phyloP scores from a whole-genome alignment of 1,140 invertebrate genomes.

The Atopsyche davidsoni region DNA sequence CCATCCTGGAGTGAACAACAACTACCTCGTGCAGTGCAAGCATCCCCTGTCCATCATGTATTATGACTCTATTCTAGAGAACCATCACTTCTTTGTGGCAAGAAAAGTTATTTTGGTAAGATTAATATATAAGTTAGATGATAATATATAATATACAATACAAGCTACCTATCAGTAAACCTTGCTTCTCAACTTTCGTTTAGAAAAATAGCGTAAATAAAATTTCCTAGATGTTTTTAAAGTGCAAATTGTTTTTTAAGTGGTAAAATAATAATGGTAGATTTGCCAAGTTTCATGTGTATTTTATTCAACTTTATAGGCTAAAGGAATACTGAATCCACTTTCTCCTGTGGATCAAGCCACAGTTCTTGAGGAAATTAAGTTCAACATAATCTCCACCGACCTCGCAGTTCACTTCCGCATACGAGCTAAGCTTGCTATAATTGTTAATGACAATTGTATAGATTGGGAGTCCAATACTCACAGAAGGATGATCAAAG shows the following conservation, averaged over 20 bases:
- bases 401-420: conserved; percentile 51
- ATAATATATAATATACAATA: no score
- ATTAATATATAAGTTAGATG: no score
- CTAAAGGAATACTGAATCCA: conserved; percentile 9
- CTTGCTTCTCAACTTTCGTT: no score
- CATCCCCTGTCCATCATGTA: conserved; percentile 48
- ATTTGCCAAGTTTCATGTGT: no score
- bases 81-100: conserved; percentile 51
- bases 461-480: conserved; percentile 42
- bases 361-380: conserved; percentile 43
- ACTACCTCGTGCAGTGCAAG: conserved; percentile 46
- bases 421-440: conserved; percentile 42
- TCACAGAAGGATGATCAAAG: conserved; percentile 46
- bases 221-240: no score
- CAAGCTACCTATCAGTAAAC: no score
- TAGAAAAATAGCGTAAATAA: no score
- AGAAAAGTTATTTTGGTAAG: conserved; percentile 47
- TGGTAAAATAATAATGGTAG: no score
- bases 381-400: conserved; percentile 50
- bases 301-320: no score
- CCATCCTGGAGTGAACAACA: conserved; percentile 53
- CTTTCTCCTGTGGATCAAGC: conserved; percentile 30
- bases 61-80: conserved; percentile 47
- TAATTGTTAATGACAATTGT: conserved; percentile 37
- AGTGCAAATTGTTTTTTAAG: no score